Conservation (phyloP, 1,140 invertebrate species). For the Drosophila kurseongensis region DNA sequence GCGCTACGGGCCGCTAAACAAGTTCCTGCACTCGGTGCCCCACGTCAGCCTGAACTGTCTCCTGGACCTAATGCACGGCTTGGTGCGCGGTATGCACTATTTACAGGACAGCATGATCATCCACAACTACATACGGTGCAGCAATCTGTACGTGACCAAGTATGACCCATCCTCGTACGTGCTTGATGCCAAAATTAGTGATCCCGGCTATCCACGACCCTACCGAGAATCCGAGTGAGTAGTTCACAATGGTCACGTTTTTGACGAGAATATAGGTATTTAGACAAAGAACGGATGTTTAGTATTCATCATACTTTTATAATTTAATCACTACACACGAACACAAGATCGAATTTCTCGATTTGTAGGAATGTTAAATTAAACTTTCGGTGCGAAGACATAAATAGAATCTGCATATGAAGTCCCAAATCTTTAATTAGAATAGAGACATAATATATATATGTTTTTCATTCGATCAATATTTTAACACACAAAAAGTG, state of each 20-base stretch:
- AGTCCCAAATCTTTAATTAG: too few relatives aligned
- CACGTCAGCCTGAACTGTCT: slow-evolving; percentile 89
- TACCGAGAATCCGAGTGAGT: slow-evolving; percentile 69
- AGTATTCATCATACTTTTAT: not conserved
- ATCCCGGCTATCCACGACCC: slow-evolving; percentile 89
- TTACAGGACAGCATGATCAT: slow-evolving; percentile 90
- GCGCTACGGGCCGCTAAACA: slow-evolving; percentile 90
- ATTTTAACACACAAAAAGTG: too few relatives aligned
- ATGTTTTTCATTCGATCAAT: too few relatives aligned
- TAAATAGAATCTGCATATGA: too few relatives aligned
- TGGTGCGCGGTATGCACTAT: slow-evolving; percentile 89
- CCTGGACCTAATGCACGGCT: slow-evolving; percentile 90
- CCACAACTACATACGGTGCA: slow-evolving; percentile 94
- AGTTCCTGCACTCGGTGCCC: slow-evolving; percentile 87
- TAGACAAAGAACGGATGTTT: not conserved
- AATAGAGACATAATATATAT: too few relatives aligned
- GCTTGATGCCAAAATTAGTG: slow-evolving; percentile 91
- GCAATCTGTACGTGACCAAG: slow-evolving; percentile 90
- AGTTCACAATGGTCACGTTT: not conserved
- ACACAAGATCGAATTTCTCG: too few relatives aligned
- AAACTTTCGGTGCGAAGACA: too few relatives aligned
- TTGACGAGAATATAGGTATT: not conserved
- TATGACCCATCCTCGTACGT: slow-evolving; percentile 87
- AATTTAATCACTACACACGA: too few relatives aligned
- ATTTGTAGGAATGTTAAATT: too few relatives aligned